Evolutionary conservation across 2,888 invertebrate species (phyloP).

Genomic region (Macaria notata): DNA sequence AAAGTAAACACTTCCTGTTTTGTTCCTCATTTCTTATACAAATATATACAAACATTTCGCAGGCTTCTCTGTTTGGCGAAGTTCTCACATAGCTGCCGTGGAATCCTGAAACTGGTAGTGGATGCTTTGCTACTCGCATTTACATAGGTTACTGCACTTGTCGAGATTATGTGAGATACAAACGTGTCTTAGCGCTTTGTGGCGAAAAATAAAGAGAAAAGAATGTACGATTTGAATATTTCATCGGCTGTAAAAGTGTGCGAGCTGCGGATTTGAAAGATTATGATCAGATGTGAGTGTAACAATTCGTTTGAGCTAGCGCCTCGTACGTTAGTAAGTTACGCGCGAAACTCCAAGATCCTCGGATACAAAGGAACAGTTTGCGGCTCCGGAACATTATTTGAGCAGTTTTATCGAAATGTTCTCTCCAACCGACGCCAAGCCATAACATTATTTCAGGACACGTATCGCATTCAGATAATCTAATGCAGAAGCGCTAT

Average conservation of each 20-base stretch:
- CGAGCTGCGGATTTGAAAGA: conserved; percentile 27
- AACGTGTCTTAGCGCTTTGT: conserved; percentile 16
- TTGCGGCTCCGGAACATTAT: conserved; percentile 46
- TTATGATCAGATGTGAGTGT: conserved; percentile 29
- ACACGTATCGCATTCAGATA: conserved; percentile 74
- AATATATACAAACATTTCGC: conserved; percentile 72
- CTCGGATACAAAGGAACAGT: conserved; percentile 32
- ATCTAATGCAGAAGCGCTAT: conserved; percentile 73
- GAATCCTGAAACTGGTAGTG: conserved; percentile 67
- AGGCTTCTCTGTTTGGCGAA: conserved; percentile 60
- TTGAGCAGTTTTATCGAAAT: conserved; percentile 59
- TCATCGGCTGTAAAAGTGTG: conserved; percentile 12
- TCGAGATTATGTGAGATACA: conserved; percentile 39
- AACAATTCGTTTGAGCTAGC: conserved; percentile 33
- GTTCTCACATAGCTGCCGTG: conserved; percentile 66
- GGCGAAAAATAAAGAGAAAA: conserved; percentile 15
- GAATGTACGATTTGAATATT: conserved; percentile 9
- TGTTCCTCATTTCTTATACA: conserved; percentile 69
- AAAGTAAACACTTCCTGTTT: conserved; percentile 58
- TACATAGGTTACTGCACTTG: conserved; percentile 65
- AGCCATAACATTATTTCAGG: conserved; percentile 74
- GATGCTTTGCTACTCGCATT: conserved; percentile 62
- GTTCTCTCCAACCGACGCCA: conserved; percentile 47
- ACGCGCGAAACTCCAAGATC: conserved; percentile 31
- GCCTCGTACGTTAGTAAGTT: conserved; percentile 25